Conservation (phyloP, 2,113 vertebrate species). For the Nothocercus julius region DNA sequence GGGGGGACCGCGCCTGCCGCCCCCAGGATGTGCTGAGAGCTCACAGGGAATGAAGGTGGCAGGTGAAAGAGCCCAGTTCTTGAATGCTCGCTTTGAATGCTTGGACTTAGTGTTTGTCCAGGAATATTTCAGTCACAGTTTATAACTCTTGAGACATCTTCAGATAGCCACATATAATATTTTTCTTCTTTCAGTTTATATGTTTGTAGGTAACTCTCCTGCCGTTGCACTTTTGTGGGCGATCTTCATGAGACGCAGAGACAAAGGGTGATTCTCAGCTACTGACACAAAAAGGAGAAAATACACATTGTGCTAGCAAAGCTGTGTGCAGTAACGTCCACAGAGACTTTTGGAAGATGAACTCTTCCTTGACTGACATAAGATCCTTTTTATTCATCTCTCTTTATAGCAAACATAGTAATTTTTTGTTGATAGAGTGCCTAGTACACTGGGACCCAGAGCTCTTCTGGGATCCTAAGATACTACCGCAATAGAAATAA, state of each 20-base stretch:
- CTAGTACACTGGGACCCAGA: background rate
- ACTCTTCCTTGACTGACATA: constrained; percentile 59
- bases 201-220: constrained; percentile 83
- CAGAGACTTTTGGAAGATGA: constrained; percentile 77
- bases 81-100: background rate
- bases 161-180: constrained; percentile 73
- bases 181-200: constrained; percentile 87
- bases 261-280: constrained; percentile 78
- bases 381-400: constrained; percentile 31
- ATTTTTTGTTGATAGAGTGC: background rate
- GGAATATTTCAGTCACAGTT: constrained; percentile 36
- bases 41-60: background rate
- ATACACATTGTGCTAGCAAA: constrained; percentile 68
- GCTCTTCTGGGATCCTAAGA: background rate
- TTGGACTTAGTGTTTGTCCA: background rate
- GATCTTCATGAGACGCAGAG: constrained; percentile 80
- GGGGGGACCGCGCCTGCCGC: background rate
- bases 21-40: background rate
- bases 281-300: constrained; percentile 78
- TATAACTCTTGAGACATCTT: constrained; percentile 29
- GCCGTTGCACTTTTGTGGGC: constrained; percentile 77
- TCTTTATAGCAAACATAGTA: constrained; percentile 53
- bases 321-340: constrained; percentile 68
- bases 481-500: background rate
- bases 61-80: background rate